Percentiles rank a stretch among this genome's conserved stretches.
phyloP scores from a whole-genome alignment of 2,797 vertebrate species.

The Anas capensis region DNA sequence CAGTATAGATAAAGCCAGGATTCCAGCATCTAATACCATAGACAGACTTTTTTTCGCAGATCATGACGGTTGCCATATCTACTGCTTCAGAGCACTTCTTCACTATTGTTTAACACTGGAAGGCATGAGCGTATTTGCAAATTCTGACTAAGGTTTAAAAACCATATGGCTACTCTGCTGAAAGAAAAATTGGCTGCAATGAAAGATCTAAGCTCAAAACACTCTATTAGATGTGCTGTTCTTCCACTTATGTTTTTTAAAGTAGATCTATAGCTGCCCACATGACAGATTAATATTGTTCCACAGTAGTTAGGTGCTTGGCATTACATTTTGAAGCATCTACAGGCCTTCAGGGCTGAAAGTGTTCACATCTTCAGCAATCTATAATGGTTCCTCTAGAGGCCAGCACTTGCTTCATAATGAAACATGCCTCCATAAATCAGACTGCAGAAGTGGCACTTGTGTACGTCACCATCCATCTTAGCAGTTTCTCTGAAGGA shows the following conservation, averaged over 20 bases:
- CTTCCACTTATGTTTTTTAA: constrained; percentile 81
- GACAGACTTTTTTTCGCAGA: not conserved
- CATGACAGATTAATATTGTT: constrained; percentile 91
- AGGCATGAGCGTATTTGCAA: constrained; percentile 40
- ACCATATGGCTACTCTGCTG: not conserved
- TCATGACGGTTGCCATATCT: not conserved
- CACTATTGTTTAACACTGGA: constrained; percentile 12
- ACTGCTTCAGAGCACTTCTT: not conserved
- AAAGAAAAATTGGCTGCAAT: constrained; percentile 29
- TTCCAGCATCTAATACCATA: not conserved
- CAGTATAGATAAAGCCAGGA: not conserved
- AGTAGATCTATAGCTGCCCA: constrained; percentile 84
- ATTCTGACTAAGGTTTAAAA: constrained; percentile 16
- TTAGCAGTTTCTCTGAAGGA: constrained; percentile 71
- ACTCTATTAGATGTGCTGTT: constrained; percentile 52
- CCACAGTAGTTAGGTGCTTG: constrained; percentile 87
- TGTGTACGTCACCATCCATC: constrained; percentile 82
- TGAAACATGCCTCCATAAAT: constrained; percentile 92
- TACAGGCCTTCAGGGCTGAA: constrained; percentile 84
- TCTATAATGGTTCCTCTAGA: constrained; percentile 84
- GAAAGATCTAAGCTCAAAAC: constrained; percentile 64
- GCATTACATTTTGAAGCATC: constrained; percentile 85
- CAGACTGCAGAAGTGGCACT: constrained; percentile 86
- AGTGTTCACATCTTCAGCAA: constrained; percentile 83
- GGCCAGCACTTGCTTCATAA: constrained; percentile 81